Conservation (phyloP, 2,888 invertebrate species). For the Drosophila pseudotalamancana region DNA sequence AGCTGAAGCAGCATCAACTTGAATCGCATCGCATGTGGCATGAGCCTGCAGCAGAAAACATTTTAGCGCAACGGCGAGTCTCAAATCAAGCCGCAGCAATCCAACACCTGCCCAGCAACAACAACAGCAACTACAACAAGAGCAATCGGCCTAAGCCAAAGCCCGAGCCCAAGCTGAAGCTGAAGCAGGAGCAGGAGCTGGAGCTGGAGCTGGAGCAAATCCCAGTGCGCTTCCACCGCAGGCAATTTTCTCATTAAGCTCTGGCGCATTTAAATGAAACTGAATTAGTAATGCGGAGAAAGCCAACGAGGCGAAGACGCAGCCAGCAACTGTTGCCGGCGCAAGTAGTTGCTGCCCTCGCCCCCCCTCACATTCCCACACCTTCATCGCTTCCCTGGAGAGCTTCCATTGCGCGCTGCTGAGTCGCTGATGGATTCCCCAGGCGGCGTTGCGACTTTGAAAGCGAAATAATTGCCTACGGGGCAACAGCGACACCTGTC, state of each 20-base stretch:
- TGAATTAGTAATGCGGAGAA: constrained; percentile 74
- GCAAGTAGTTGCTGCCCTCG: constrained; percentile 27
- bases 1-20: constrained; percentile 27
- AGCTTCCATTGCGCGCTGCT: constrained; percentile 8
- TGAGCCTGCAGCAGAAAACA: constrained; percentile 41
- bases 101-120: constrained; percentile 37
- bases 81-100: constrained; percentile 36
- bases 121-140: no score
- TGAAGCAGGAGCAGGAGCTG: no score
- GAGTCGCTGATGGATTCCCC: constrained; percentile 55
- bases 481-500: constrained; percentile 58
- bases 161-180: not conserved
- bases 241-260: constrained; percentile 79
- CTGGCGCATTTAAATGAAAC: constrained; percentile 76
- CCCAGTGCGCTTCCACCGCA: constrained; percentile 61
- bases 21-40: constrained; percentile 48
- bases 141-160: not conserved
- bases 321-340: constrained; percentile 47
- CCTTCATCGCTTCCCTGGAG: constrained; percentile 12
- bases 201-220: constrained; percentile 27
- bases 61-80: constrained; percentile 20
- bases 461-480: constrained; percentile 71
- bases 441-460: constrained; percentile 48
- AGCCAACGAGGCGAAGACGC: constrained; percentile 36
- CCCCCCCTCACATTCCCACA: not conserved